Evolutionary conservation across 2,888 invertebrate genomes (phyloP).

Genomic region (Noctua comes): DNA sequence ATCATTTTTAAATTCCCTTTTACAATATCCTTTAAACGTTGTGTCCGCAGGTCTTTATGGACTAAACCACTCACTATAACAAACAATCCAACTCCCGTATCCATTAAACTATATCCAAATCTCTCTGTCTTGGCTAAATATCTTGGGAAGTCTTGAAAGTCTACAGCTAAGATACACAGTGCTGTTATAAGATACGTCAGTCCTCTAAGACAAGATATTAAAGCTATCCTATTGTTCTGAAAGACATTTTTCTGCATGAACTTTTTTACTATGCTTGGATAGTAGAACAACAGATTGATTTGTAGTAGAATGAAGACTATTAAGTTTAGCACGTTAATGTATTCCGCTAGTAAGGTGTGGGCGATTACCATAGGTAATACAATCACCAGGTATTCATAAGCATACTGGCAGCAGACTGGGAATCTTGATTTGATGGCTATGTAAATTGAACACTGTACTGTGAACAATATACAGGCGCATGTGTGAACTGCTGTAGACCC

Average conservation of each 20-base stretch:
- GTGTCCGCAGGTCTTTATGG: slow-evolving; percentile 83
- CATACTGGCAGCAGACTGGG: slow-evolving; percentile 73
- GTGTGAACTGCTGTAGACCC: slow-evolving; percentile 89
- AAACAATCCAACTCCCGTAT: slow-evolving; percentile 97
- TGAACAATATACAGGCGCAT: slow-evolving; percentile 82
- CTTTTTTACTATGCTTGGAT: slow-evolving; percentile 51
- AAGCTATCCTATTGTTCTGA: slow-evolving; percentile 71
- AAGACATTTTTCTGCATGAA: slow-evolving; percentile 69
- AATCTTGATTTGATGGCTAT: slow-evolving; percentile 71
- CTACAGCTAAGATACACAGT: slow-evolving; percentile 97
- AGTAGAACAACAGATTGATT: slow-evolving; percentile 64
- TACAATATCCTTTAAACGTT: slow-evolving; percentile 76
- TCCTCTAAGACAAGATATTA: slow-evolving; percentile 93
- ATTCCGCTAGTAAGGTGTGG: slow-evolving; percentile 88
- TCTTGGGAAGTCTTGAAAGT: slow-evolving; percentile 96
- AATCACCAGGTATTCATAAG: slow-evolving; percentile 90
- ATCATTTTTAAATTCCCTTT: slow-evolving; percentile 81
- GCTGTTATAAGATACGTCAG: slow-evolving; percentile 93
- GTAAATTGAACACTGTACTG: slow-evolving; percentile 80
- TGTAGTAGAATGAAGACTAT: slow-evolving; percentile 72
- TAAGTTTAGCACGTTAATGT: slow-evolving; percentile 78
- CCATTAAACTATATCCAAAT: slow-evolving; percentile 98
- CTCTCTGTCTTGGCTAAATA: slow-evolving; percentile 96
- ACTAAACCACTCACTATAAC: slow-evolving; percentile 95
- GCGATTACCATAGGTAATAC: slow-evolving; percentile 89